Conservation (phyloP, 2,113 vertebrate species). For the Ivindomyrus marchei region DNA sequence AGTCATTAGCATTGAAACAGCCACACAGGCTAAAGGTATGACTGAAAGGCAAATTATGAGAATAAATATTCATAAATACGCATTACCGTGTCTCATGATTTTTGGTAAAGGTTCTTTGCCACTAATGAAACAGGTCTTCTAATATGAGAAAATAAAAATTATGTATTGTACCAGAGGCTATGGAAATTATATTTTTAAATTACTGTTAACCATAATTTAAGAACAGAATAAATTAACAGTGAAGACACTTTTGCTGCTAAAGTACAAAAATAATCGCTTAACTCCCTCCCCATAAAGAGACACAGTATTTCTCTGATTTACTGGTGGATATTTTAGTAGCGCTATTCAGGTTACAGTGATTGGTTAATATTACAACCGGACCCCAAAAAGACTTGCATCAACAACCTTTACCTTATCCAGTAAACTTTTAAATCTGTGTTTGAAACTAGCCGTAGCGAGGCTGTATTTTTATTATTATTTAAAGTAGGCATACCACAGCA, state of each 20-base stretch:
- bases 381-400: neutral
- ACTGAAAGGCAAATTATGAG: neutral
- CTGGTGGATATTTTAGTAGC: neutral
- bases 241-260: neutral
- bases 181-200: slow-evolving; percentile 10
- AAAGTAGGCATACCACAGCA: neutral
- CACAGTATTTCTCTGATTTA: neutral
- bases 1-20: neutral
- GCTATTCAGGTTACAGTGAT: neutral
- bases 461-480: neutral
- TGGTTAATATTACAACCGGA: neutral
- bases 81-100: neutral
- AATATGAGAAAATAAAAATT: slow-evolving; percentile 1
- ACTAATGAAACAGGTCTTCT: neutral
- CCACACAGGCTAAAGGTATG: neutral
- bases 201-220: neutral
- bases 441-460: neutral
- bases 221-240: neutral
- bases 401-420: neutral
- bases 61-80: neutral
- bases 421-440: neutral
- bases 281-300: neutral
- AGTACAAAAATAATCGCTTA: neutral
- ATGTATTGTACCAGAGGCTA: neutral
- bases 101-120: neutral